phyloP scores from a whole-genome alignment of 2,888 invertebrate genomes.

The Didymodactylos carnosus region DNA sequence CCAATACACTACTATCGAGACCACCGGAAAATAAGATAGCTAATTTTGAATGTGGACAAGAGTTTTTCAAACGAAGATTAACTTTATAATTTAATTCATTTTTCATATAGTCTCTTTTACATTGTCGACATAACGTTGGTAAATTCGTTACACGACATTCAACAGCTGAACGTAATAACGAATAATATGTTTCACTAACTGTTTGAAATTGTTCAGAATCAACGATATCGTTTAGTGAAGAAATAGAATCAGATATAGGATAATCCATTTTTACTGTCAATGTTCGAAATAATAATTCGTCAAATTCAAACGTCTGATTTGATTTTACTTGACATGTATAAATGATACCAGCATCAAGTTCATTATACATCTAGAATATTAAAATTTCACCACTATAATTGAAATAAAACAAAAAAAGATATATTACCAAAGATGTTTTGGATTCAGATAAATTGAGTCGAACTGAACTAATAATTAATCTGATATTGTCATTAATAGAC shows the following conservation, averaged over 20 bases:
- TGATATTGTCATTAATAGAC: neutral
- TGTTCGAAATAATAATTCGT: no score
- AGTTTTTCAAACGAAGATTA: neutral
- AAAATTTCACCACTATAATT: no score
- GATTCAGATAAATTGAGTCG: no score
- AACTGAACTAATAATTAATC: neutral
- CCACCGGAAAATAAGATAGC: conserved; percentile 85
- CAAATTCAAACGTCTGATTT: neutral
- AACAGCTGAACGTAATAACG: conserved; percentile 9
- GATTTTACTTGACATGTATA: neutral
- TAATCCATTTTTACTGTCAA: conserved; percentile 3
- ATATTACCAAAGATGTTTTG: no score
- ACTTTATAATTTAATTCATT: neutral
- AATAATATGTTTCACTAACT: conserved; percentile 5
- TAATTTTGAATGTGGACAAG: conserved; percentile 48
- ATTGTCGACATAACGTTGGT: conserved; percentile 19
- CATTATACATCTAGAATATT: neutral
- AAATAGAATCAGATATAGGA: conserved; percentile 3
- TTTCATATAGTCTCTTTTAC: conserved; percentile 18
- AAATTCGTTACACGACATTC: conserved; percentile 10
- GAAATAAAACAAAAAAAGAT: no score
- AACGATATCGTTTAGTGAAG: neutral
- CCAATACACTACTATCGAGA: conserved; percentile 75
- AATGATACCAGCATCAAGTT: neutral
- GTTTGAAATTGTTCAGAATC: neutral